Conservation (phyloP, 2,888 invertebrate species). For the Drosophila percnosoma region DNA sequence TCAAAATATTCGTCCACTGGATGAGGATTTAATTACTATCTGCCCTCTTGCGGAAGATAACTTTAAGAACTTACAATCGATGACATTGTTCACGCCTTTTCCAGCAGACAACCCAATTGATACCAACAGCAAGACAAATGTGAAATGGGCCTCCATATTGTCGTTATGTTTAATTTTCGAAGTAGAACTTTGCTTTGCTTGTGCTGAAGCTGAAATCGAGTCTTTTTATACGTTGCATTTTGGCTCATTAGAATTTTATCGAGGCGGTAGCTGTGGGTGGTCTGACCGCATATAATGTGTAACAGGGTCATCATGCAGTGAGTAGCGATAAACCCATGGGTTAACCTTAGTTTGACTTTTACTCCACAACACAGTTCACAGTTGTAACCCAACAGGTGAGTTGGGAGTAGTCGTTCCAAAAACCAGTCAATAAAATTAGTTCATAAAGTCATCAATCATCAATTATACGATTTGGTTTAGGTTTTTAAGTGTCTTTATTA, state of each 20-base stretch:
- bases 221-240: conserved; percentile 50
- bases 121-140: conserved; percentile 25
- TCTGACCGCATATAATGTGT: conserved; percentile 46
- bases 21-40: not conserved
- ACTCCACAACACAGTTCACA: not conserved
- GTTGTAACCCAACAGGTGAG: not conserved
- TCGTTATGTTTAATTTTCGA: not conserved
- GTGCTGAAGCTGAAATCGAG: conserved; percentile 3
- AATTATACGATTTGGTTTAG: not conserved
- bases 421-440: not conserved
- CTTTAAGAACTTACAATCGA: conserved; percentile 60
- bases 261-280: conserved; percentile 51
- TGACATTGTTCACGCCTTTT: conserved; percentile 38
- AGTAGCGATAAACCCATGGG: conserved; percentile 20
- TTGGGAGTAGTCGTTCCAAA: not conserved
- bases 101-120: conserved; percentile 5
- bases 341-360: not conserved
- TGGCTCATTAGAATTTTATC: conserved; percentile 67
- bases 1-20: conserved; percentile 77
- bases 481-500: not conserved
- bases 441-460: not conserved
- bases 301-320: conserved; percentile 55
- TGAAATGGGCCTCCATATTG: conserved; percentile 38
- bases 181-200: conserved; percentile 20
- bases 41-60: not conserved